These are phyloP conservation scores for Drosophila lutescens DNA, from an alignment of 2,888 invertebrate species.

Conservation along the genomic window DNA sequence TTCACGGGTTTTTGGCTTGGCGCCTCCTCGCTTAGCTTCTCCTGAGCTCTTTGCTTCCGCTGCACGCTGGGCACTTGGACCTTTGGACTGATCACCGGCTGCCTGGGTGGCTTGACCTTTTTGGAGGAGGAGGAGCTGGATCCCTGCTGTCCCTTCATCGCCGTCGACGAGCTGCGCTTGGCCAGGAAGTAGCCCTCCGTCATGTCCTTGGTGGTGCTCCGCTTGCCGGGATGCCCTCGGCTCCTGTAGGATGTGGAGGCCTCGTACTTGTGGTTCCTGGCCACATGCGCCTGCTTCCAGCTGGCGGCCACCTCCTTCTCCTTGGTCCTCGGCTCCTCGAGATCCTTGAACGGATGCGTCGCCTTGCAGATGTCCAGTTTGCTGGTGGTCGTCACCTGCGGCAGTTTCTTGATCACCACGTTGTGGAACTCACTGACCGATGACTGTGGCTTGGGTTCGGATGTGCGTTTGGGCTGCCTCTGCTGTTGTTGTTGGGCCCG, in stretches of 20 bases:
- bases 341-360: constrained; percentile 11
- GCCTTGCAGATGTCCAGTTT: background rate
- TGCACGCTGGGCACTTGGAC: background rate
- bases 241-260: background rate
- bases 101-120: constrained; percentile 4
- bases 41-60: background rate
- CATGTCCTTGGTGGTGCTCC: background rate
- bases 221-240: background rate
- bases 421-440: background rate
- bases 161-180: constrained; percentile 1
- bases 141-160: background rate
- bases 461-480: background rate
- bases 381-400: background rate
- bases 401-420: background rate
- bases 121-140: background rate
- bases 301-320: constrained; percentile 15
- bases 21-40: background rate
- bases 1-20: background rate
- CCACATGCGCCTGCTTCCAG: constrained; percentile 4
- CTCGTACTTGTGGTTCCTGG: background rate
- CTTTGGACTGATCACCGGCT: background rate
- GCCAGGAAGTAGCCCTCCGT: constrained; percentile 4
- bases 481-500: background rate
- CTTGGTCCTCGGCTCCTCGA: constrained; percentile 5
- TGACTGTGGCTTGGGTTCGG: background rate